These are phyloP conservation scores for Neomorphus geoffroyi DNA, from an alignment of 2,797 vertebrate genomes.

Conservation along the genomic window DNA sequence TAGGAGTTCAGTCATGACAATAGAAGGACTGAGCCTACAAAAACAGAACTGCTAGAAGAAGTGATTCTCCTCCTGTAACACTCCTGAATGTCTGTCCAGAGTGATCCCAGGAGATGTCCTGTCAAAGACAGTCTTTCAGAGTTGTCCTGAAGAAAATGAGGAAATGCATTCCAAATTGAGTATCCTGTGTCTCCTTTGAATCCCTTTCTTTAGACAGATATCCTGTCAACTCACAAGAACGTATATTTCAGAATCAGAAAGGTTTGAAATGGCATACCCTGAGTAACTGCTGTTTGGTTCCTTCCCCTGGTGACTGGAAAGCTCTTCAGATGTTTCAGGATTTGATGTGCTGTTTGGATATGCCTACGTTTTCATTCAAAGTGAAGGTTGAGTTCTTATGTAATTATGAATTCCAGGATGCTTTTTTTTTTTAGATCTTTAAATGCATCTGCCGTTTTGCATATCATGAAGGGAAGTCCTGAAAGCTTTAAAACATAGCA, in stretches of 20 bases:
- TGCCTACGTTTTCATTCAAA: background rate
- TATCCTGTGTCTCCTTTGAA: background rate
- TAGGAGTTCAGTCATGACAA: background rate
- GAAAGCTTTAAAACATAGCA: background rate
- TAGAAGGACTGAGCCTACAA: background rate
- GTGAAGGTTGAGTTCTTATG: accelerated
- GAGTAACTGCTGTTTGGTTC: background rate
- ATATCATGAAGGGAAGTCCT: background rate
- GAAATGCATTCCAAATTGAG: background rate
- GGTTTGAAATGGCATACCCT: background rate
- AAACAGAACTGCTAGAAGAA: background rate
- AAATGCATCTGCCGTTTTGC: background rate
- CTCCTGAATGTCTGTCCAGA: background rate
- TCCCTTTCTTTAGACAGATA: background rate
- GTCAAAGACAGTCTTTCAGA: background rate
- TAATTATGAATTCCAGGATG: background rate
- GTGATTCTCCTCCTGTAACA: background rate
- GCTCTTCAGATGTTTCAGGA: background rate
- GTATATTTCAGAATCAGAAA: background rate
- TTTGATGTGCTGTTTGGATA: background rate
- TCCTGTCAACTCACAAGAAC: background rate
- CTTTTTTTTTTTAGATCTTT: background rate
- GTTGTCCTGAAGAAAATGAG: background rate
- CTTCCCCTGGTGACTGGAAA: background rate
- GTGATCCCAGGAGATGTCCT: background rate